These are phyloP conservation scores for Drosophila sucinea DNA, from an alignment of 1,140 invertebrate species.

Conservation along the genomic window DNA sequence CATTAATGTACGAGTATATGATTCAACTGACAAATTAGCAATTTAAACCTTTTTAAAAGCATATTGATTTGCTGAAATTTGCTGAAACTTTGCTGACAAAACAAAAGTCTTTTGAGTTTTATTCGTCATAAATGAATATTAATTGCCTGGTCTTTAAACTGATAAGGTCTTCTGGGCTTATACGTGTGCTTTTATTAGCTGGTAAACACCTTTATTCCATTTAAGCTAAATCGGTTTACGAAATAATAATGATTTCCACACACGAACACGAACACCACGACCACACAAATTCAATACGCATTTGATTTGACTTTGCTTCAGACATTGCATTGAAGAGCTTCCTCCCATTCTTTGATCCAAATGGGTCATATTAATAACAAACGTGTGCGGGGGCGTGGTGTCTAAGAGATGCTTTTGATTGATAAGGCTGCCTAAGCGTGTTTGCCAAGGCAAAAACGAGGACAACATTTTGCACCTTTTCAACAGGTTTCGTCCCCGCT, in stretches of 20 bases:
- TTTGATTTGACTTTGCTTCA: conserved; percentile 50
- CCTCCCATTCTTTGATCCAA: conserved; percentile 49
- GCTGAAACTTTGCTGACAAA: too few species aligned
- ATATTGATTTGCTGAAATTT: too few species aligned
- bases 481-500: conserved; percentile 61
- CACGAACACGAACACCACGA: conserved; percentile 27
- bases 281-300: conserved; percentile 50
- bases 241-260: conserved; percentile 31
- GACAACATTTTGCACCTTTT: conserved; percentile 76
- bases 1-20: too few species aligned
- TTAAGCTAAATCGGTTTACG: conserved; percentile 47
- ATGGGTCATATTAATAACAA: conserved; percentile 75
- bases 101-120: too few species aligned
- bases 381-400: conserved; percentile 37
- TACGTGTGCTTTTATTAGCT: conserved; percentile 36
- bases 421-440: conserved; percentile 79
- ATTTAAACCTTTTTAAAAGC: too few species aligned
- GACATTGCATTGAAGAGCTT: conserved; percentile 52
- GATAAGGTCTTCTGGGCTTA: background rate
- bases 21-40: too few species aligned
- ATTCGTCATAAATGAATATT: too few species aligned
- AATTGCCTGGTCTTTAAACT: conserved; percentile 24
- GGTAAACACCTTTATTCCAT: conserved; percentile 34
- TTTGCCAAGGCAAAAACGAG: conserved; percentile 59
- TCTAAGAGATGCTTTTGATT: conserved; percentile 70